Evolutionary conservation across 2,113 vertebrate genomes (phyloP), one percentile per base, ranked within the genome.

Genomic region (Etia nguti): DNA sequence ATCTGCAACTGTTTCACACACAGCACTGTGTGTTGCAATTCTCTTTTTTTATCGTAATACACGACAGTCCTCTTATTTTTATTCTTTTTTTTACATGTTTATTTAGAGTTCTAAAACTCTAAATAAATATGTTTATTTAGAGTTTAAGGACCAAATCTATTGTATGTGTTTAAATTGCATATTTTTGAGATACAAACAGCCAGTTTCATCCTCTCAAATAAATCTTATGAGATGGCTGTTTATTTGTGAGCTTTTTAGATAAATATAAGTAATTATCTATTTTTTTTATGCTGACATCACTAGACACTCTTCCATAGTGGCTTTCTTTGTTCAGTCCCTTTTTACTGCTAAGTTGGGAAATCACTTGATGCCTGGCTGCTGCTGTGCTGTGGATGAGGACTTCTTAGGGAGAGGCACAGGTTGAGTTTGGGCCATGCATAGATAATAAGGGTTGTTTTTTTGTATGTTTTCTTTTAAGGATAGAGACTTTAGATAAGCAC

Each of bases 331-430:
- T 89, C 50, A 15, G 31, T 59, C 22, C 20, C 34, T 77, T 70
- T 86, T 86, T 73, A 80, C 89, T 20, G 81, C 87, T 84, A 77
- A 83, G 83, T 85, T 82, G 86, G 79, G 55, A 73, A 83, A 73
- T 80, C 80, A 73, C 62, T 82, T 57, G 70, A 86, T 85, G 81
- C 43, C 70, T 54, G 26, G 65, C 55, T 43, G 16, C 22, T 48
- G 38, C 56, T 62, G 22, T 22, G 62, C 2, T 48, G 60, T 80
- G 46, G 52, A 54, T 57, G 43, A 81, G 18, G 5, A 24, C 55
- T 80, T 83, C 75, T 89, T 52, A n/a, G n/a, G 48, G 11, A 70
- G 41, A 62, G 18, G 81, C 48, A 54, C 68, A 13, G 41, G 31
- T 48, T 79, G 36, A 87, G 62, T 89, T 41, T 81, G 50, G 13